These are phyloP conservation scores for Dolichomitus sp. DNA, from an alignment of 2,888 invertebrate genomes.

Conservation along the genomic window DNA sequence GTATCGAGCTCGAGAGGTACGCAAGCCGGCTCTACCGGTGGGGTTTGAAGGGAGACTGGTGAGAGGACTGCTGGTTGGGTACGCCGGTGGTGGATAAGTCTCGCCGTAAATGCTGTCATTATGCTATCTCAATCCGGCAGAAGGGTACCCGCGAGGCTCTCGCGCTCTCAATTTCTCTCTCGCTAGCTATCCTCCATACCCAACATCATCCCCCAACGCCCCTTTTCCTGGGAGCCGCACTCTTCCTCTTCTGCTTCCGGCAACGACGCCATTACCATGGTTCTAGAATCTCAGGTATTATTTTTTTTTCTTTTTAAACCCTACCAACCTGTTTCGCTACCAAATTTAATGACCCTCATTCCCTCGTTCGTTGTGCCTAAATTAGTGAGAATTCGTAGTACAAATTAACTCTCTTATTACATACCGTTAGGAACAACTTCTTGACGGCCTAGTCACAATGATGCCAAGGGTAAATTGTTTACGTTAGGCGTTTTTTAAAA, in stretches of 20 bases:
- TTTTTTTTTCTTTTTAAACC: slow-evolving; percentile 13
- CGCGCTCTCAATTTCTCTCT: slow-evolving; percentile 51
- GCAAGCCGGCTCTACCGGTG: slow-evolving; percentile 28
- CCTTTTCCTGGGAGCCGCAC: slow-evolving; percentile 10
- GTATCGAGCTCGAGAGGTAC: slow-evolving; percentile 50
- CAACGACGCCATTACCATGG: slow-evolving; percentile 44
- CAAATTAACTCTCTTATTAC: background rate
- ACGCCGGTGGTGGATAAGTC: slow-evolving; percentile 73
- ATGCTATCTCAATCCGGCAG: slow-evolving; percentile 79
- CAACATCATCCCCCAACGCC: slow-evolving; percentile 10
- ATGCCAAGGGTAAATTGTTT: background rate
- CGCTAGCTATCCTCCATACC: background rate
- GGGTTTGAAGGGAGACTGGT: slow-evolving; percentile 19
- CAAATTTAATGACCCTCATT: slow-evolving; percentile 49
- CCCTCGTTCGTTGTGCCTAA: background rate
- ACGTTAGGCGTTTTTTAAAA: background rate
- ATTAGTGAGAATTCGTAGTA: slow-evolving; percentile 1
- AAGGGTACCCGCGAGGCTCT: slow-evolving; percentile 70
- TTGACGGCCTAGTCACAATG: background rate
- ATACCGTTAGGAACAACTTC: background rate
- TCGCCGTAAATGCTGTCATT: slow-evolving; percentile 79
- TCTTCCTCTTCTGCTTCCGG: slow-evolving; percentile 38
- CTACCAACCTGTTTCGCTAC: slow-evolving; percentile 15
- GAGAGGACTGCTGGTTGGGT: slow-evolving; percentile 43
- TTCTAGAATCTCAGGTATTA: slow-evolving; percentile 41